Evolutionary conservation across 2,888 invertebrate genomes (phyloP).

Genomic region (Xylocampa areola): DNA sequence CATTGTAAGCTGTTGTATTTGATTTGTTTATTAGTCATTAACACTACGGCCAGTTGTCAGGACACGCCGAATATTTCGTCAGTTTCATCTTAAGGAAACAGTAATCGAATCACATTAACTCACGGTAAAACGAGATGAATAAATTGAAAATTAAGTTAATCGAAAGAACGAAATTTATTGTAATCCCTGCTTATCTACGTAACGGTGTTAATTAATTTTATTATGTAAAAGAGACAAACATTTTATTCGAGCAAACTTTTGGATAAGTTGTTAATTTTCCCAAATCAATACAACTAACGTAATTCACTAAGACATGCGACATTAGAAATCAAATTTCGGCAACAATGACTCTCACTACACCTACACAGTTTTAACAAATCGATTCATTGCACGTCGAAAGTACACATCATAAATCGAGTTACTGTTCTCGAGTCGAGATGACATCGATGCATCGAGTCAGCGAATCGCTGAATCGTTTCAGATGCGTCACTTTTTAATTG

Average conservation of each 20-base stretch:
- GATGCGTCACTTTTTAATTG: slow-evolving; percentile 86
- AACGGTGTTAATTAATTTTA: background rate
- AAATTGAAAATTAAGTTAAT: background rate
- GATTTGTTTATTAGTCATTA: slow-evolving; percentile 41
- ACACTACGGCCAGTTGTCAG: slow-evolving; percentile 16
- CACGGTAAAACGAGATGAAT: background rate
- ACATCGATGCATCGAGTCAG: slow-evolving; percentile 68
- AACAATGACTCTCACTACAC: slow-evolving; percentile 39
- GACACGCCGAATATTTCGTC: slow-evolving; percentile 6
- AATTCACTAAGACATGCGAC: slow-evolving; percentile 30
- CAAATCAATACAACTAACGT: slow-evolving; percentile 31
- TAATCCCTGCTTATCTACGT: slow-evolving; percentile 14
- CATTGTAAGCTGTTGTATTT: slow-evolving; percentile 32
- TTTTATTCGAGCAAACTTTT: slow-evolving; percentile 4
- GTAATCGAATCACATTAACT: slow-evolving; percentile 7
- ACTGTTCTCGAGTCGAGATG: slow-evolving; percentile 47
- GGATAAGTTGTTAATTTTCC: slow-evolving; percentile 15
- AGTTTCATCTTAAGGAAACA: slow-evolving; percentile 4
- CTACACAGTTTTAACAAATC: slow-evolving; percentile 44
- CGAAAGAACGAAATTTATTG: slow-evolving; percentile 3
- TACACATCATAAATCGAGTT: slow-evolving; percentile 50
- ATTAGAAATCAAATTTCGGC: slow-evolving; percentile 44
- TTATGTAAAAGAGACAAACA: background rate
- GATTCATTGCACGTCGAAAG: slow-evolving; percentile 44
- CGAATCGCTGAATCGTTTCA: slow-evolving; percentile 60